phyloP scores from a whole-genome alignment of 2,888 invertebrate species.

The Agriopis marginaria region DNA sequence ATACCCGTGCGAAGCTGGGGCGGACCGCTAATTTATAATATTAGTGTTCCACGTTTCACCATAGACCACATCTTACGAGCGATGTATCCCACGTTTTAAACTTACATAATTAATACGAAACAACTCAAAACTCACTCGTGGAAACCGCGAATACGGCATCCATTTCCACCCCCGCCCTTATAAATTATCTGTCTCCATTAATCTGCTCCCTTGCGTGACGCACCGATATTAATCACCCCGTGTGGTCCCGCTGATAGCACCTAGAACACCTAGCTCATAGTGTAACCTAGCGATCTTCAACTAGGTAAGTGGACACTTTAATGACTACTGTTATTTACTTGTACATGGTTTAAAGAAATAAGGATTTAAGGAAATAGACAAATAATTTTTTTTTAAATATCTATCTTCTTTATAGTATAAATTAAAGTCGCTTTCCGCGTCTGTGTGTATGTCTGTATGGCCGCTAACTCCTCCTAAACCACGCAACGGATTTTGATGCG shows the following conservation, averaged over 20 bases:
- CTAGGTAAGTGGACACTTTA: conserved; percentile 3
- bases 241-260: conserved; percentile 22
- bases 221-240: conserved; percentile 24
- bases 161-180: conserved; percentile 23
- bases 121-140: conserved; percentile 8
- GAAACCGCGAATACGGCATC: conserved; percentile 8
- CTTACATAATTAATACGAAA: conserved; percentile 14
- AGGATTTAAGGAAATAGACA: too few species aligned
- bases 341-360: neutral
- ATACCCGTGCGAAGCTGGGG: too few species aligned
- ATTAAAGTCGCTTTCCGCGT: too few species aligned
- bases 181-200: conserved; percentile 46
- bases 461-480: too few species aligned
- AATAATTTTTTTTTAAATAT: too few species aligned
- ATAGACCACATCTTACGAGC: neutral
- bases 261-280: conserved; percentile 23
- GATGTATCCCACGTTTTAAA: neutral
- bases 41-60: too few species aligned
- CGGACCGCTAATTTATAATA: too few species aligned
- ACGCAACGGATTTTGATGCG: too few species aligned
- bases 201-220: conserved; percentile 40
- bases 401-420: too few species aligned
- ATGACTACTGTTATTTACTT: too few species aligned
- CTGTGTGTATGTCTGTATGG: too few species aligned
- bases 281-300: conserved; percentile 10